These are phyloP conservation scores for Rhimphoctona megacephalus DNA, from an alignment of 2,888 invertebrate genomes.

Conservation along the genomic window DNA sequence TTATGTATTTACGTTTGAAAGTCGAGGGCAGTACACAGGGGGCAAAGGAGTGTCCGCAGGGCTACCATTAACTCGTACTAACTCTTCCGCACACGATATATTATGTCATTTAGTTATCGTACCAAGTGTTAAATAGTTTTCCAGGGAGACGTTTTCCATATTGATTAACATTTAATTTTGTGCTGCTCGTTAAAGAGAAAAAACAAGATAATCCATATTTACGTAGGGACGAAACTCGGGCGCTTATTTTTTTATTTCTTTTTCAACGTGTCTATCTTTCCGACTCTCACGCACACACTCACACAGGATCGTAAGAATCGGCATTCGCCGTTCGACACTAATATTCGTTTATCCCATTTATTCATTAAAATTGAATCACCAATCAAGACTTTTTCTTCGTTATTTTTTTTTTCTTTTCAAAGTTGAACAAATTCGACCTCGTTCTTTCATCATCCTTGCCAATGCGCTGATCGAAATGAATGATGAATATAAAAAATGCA, in stretches of 20 bases:
- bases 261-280: background rate
- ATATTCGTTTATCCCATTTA: constrained; percentile 30
- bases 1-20: background rate
- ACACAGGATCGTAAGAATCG: background rate
- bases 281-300: constrained; percentile 4
- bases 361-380: constrained; percentile 38
- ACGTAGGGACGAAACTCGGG: constrained; percentile 68
- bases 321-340: background rate
- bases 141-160: constrained; percentile 65
- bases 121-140: constrained; percentile 31
- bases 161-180: constrained; percentile 76
- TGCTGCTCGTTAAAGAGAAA: constrained; percentile 73
- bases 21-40: constrained; percentile 12
- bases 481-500: background rate
- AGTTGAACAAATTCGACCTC: constrained; percentile 9
- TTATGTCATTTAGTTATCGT: background rate
- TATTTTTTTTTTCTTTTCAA: background rate
- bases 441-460: constrained; percentile 17
- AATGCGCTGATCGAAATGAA: background rate
- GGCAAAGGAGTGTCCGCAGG: background rate
- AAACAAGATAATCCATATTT: constrained; percentile 78
- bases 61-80: constrained; percentile 21
- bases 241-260: background rate
- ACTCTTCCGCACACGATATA: constrained; percentile 22
- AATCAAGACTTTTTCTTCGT: background rate